A percentile compares a stretch with the other conserved stretches of the same genome.
These are phyloP conservation scores for Campylomormyrus numenius DNA, from an alignment of 2,113 vertebrate species.

Conservation along the genomic window DNA sequence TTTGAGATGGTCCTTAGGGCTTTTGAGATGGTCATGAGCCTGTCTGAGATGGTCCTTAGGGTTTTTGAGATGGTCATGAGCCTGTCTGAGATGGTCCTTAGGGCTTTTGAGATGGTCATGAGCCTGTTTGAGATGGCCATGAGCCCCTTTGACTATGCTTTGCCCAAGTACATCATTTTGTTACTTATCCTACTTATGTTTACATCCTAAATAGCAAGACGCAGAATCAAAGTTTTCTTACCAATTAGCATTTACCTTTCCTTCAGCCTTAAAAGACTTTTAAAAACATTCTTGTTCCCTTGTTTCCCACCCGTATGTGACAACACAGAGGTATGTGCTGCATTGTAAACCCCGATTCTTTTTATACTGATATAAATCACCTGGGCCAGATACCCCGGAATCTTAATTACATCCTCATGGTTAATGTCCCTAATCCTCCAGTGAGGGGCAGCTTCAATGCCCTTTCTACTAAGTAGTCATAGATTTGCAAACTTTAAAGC, in stretches of 20 bases:
- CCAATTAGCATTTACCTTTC: neutral
- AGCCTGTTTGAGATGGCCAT: too few relatives aligned
- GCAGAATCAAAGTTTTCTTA: neutral
- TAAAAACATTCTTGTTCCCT: neutral
- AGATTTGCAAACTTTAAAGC: neutral
- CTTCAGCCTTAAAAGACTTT: neutral
- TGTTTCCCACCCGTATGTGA: neutral
- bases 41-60: neutral
- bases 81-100: neutral
- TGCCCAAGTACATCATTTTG: neutral
- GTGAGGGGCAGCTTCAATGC: neutral
- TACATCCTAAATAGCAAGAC: neutral
- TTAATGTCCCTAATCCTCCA: neutral
- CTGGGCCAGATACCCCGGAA: neutral
- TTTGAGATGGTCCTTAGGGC: neutral
- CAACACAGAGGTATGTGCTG: neutral
- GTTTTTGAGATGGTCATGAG: neutral
- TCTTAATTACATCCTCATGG: neutral
- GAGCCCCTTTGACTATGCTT: too few relatives aligned
- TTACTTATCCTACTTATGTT: neutral
- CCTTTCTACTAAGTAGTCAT: neutral
- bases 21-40: too few relatives aligned
- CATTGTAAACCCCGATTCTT: neutral
- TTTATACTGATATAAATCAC: neutral
- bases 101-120: neutral